phyloP scores from a whole-genome alignment of 2,113 vertebrate species.

The Gymnocephalus cernua region DNA sequence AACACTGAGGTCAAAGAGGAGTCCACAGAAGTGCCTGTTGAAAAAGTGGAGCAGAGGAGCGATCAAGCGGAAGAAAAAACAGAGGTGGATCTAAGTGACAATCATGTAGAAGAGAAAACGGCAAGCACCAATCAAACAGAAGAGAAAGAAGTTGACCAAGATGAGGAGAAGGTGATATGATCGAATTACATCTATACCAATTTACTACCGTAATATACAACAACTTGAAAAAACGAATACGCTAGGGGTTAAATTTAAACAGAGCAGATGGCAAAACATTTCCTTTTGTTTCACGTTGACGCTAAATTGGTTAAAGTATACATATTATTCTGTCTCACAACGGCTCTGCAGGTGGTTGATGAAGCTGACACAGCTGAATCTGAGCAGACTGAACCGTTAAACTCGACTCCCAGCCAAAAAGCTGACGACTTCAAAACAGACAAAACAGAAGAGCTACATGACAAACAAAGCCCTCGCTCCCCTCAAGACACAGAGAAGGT shows the following conservation, averaged over 20 bases:
- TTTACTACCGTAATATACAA: not conserved
- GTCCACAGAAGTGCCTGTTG: conserved; percentile 15
- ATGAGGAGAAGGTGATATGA: conserved; percentile 53
- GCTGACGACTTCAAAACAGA: conserved; percentile 22
- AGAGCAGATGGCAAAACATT: not conserved
- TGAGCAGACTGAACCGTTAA: conserved; percentile 4
- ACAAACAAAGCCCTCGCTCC: conserved; percentile 7
- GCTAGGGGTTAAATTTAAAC: not conserved
- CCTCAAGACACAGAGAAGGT: conserved; percentile 55
- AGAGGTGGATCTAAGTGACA: not conserved
- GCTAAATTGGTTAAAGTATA: not conserved
- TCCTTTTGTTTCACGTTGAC: not conserved
- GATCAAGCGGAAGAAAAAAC: conserved; percentile 26
- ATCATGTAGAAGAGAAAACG: conserved; percentile 9
- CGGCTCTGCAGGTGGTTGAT: conserved; percentile 43
- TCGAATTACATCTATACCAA: not conserved
- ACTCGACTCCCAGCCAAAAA: conserved; percentile 20
- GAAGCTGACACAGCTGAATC: conserved; percentile 18
- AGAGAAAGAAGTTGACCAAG: conserved; percentile 23
- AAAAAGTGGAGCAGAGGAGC: not conserved
- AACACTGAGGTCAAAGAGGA: conserved; percentile 29
- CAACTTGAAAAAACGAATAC: not conserved
- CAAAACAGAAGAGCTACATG: conserved; percentile 23
- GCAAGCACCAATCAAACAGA: not conserved
- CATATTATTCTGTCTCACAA: conserved; percentile 10